Base-by-base conservation (phyloP, 1,140 invertebrate species). In the Bombus pascuorum region DNA sequence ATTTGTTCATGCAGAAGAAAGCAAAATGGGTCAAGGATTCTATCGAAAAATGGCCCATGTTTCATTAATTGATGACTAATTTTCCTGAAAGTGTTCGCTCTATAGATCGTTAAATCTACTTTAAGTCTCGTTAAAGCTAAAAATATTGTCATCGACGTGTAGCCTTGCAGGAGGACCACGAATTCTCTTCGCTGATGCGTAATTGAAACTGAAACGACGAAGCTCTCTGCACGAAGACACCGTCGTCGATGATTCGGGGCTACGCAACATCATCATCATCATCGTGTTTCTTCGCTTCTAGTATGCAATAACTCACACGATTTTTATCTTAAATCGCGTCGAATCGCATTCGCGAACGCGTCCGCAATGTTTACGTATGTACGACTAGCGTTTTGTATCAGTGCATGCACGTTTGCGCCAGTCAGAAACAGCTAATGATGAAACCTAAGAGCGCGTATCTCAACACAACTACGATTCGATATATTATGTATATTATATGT, bases 211-310 rank as follows among this genome's bases (percentile, higher is more conserved):
- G 73, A 91, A 91, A 87, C 89, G 89, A 91, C 87, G 82, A 91
- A 91, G 89, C 89, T 88, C 86, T 87, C 81, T 83, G 83, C 81
- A 47, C 77, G 83, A 80, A 80, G 70, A 74, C 74, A 91, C 81
- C 89, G 89, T 86, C 80, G 83, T 70, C 85, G 89, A 90, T 91
- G 90, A 91, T 87, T 87, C 90, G 90, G 90, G 90, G 90, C 89
- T 88, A 87, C 89, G 80, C 81, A 74, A 90, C 81, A 77, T 79
- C 84, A 74, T 57, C 66, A 18, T 74, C 81, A 53, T 22, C 47
- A 22, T 53, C 81, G n/a, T 32, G 42, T 25, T 39, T 66, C 42
- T 34, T 18, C 47, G 32, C 65, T 66, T 34, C 18, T 53, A 53
- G 6, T 53, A 53, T 53, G 47, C 47, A 53, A 53, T 22, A 53